phyloP scores from a whole-genome alignment of 2,888 invertebrate species.

The Plusia festucae region DNA sequence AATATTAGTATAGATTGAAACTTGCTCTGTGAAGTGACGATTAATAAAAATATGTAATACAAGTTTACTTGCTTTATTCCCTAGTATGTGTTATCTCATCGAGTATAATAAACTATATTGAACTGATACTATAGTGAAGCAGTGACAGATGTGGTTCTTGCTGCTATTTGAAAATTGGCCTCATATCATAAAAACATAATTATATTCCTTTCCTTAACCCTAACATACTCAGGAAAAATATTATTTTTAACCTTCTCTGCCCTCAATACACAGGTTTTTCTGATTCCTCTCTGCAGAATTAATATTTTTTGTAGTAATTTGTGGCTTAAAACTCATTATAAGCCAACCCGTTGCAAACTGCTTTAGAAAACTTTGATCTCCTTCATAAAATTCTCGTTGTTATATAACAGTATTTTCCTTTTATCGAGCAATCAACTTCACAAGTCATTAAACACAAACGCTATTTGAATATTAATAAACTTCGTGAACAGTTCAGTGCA shows the following conservation, averaged over 20 bases:
- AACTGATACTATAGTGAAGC: too few relatives aligned
- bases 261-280: not conserved
- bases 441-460: slow-evolving; percentile 31
- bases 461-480: slow-evolving; percentile 36
- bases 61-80: too few relatives aligned
- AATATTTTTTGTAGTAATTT: too few relatives aligned
- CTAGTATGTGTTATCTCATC: too few relatives aligned
- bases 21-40: too few relatives aligned
- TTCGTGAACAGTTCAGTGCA: slow-evolving; percentile 32
- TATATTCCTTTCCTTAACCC: not conserved
- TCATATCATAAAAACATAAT: too few relatives aligned
- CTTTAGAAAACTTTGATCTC: not conserved
- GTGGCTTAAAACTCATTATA: not conserved
- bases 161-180: too few relatives aligned
- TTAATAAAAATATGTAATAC: too few relatives aligned
- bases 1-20: too few relatives aligned
- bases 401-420: slow-evolving; percentile 10
- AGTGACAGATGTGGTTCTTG: too few relatives aligned
- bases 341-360: not conserved
- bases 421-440: slow-evolving; percentile 23
- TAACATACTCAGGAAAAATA: not conserved
- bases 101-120: too few relatives aligned
- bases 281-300: not conserved
- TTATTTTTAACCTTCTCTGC: too few relatives aligned
- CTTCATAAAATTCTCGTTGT: not conserved